These are phyloP conservation scores for Panthera leo DNA, from an alignment of 2,113 vertebrate species.

Conservation along the genomic window DNA sequence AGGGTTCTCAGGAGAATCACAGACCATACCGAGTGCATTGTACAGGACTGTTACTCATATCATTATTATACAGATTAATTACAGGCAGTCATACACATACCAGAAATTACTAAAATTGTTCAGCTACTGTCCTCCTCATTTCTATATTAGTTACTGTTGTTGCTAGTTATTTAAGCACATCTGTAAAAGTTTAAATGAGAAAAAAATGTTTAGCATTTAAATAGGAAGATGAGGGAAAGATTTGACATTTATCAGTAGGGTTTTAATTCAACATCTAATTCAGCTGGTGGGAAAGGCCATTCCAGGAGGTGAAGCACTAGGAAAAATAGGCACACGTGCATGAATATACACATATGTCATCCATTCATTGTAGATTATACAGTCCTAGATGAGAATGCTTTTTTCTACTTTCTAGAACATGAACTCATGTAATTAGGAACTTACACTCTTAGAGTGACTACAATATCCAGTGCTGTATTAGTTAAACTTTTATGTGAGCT, in stretches of 20 bases:
- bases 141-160: not conserved
- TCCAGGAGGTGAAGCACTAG: not conserved
- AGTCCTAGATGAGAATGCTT: not conserved
- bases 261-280: not conserved
- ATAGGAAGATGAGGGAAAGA: not conserved
- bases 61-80: not conserved
- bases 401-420: not conserved
- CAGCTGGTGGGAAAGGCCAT: not conserved
- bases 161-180: not conserved
- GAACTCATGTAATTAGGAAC: not conserved
- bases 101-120: not conserved
- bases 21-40: not conserved
- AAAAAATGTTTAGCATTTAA: not conserved
- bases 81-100: not conserved
- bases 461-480: not conserved
- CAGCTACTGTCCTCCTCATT: not conserved
- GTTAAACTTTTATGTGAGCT: not conserved
- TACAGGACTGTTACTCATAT: not conserved
- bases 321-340: not conserved
- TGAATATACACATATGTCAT: not conserved
- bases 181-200: not conserved
- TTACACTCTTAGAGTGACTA: not conserved
- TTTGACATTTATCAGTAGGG: not conserved
- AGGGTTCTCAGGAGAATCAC: not conserved
- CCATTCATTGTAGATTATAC: not conserved